Percentiles rank a stretch among this genome's conserved stretches.
Conservation (phyloP, 2,888 invertebrate species). For the Taenaris catops region DNA sequence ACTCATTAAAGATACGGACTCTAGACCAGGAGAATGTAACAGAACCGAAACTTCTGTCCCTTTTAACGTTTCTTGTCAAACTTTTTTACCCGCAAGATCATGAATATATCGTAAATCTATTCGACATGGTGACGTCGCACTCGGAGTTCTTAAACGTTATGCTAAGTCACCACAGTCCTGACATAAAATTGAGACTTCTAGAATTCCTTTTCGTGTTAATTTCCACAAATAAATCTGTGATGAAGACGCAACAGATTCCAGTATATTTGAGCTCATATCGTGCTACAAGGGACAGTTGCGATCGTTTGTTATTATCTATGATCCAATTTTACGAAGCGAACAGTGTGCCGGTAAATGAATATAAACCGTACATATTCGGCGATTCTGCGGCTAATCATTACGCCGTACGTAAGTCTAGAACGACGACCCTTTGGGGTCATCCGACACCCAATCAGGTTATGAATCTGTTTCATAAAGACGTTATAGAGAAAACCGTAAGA, state of each 20-base stretch:
- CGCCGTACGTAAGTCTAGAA: slow-evolving; percentile 80
- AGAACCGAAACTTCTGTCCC: slow-evolving; percentile 73
- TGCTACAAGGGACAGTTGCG: slow-evolving; percentile 84
- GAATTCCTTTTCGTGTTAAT: slow-evolving; percentile 83
- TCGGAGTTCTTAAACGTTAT: slow-evolving; percentile 87
- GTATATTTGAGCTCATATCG: slow-evolving; percentile 89
- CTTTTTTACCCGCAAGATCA: slow-evolving; percentile 74
- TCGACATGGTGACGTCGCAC: slow-evolving; percentile 88
- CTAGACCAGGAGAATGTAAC: slow-evolving; percentile 43
- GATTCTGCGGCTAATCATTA: slow-evolving; percentile 89
- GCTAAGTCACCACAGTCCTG: slow-evolving; percentile 68
- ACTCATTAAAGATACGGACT: slow-evolving; percentile 76
- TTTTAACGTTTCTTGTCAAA: slow-evolving; percentile 77
- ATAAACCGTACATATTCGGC: slow-evolving; percentile 92
- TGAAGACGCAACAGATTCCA: slow-evolving; percentile 85
- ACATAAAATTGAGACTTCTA: slow-evolving; percentile 81
- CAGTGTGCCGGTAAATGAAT: slow-evolving; percentile 82
- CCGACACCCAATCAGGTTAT: slow-evolving; percentile 86
- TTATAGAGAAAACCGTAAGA: slow-evolving; percentile 82
- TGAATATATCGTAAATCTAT: slow-evolving; percentile 73
- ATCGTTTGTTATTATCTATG: slow-evolving; percentile 84
- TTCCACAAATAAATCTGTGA: slow-evolving; percentile 80
- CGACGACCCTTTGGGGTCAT: slow-evolving; percentile 82
- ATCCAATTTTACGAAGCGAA: slow-evolving; percentile 85
- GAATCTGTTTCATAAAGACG: slow-evolving; percentile 83